Evolutionary conservation across 2,888 invertebrate species (phyloP), one percentile per base, ranked within the genome.

Genomic region (Abrostola triplasia): DNA sequence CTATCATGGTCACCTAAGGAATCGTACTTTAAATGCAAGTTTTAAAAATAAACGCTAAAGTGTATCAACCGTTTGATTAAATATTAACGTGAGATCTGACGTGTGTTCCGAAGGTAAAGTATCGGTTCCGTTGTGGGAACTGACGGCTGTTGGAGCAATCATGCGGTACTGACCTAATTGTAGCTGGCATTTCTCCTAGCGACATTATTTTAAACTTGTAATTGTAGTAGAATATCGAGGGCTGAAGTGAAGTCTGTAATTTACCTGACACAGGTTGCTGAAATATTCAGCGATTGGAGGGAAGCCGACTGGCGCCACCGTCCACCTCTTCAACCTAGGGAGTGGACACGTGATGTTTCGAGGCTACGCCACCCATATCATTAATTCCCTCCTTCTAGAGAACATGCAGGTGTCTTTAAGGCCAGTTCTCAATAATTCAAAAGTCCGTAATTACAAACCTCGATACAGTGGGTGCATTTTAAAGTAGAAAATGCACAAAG

Each of bases 251-350:
- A 88, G 87, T 86, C 92, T 91, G 87, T 94, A 91, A 94, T 94
- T 94, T 93, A 83, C 84, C 83, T 75, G 83, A 83, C 82, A 83
- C 78, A 70, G 70, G 77, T 85, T 87, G 84, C 86, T 94, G 77
- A 92, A 94, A 92, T 93, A 93, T 94, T 93, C 90, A 93, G 84
- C 76, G 75, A 73, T 80, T 77, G 84, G 84, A 92, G 91, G 84
- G 92, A 92, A 92, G 83, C 70, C 80, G 80, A 63, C 81, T 76
- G 83, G 79, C 82, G 77, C 81, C 81, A 71, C 81, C 83, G 80
- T 56, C 71, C 58, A 67, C 76, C 70, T 50, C 73, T 55, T 58
- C 63, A 64, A 59, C 60, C 70, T 71, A 75, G 70, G 67, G 74
- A 79, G 63, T 71, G 70, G 79, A 79, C 84, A 82, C 79, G 79